These are phyloP conservation scores for Polia nebulosa DNA, from an alignment of 2,888 invertebrate species.

Conservation along the genomic window DNA sequence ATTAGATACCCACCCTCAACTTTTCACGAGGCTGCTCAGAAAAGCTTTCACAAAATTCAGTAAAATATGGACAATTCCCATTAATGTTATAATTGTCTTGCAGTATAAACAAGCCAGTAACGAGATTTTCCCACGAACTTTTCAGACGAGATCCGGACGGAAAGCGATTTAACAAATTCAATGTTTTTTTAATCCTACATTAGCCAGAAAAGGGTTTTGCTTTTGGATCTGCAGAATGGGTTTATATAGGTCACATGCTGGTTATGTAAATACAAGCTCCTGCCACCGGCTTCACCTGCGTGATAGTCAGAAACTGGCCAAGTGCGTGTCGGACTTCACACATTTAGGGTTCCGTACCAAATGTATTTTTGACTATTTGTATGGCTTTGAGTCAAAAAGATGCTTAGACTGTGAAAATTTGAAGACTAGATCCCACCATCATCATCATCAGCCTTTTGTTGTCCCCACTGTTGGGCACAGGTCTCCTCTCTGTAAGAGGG, in stretches of 20 bases:
- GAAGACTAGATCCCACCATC: too few relatives aligned
- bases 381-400: too few relatives aligned
- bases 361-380: too few relatives aligned
- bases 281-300: too few relatives aligned
- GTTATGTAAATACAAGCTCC: constrained; percentile 4
- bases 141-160: constrained; percentile 12
- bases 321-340: too few relatives aligned
- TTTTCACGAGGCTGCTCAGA: background rate
- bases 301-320: too few relatives aligned
- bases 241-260: constrained; percentile 39
- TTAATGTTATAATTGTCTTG: constrained; percentile 4
- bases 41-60: background rate
- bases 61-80: background rate
- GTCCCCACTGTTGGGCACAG: too few relatives aligned
- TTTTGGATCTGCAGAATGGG: constrained; percentile 15
- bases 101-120: constrained; percentile 9
- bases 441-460: too few relatives aligned
- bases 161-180: constrained; percentile 38
- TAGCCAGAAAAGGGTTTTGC: constrained; percentile 12
- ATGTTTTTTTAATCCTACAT: constrained; percentile 17
- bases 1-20: background rate
- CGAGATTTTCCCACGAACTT: constrained; percentile 1
- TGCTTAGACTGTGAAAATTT: too few relatives aligned
- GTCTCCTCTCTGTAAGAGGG: too few relatives aligned
- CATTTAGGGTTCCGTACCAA: too few relatives aligned